Evolutionary conservation across 2,888 invertebrate species (phyloP).

Genomic region (Boloria selene): DNA sequence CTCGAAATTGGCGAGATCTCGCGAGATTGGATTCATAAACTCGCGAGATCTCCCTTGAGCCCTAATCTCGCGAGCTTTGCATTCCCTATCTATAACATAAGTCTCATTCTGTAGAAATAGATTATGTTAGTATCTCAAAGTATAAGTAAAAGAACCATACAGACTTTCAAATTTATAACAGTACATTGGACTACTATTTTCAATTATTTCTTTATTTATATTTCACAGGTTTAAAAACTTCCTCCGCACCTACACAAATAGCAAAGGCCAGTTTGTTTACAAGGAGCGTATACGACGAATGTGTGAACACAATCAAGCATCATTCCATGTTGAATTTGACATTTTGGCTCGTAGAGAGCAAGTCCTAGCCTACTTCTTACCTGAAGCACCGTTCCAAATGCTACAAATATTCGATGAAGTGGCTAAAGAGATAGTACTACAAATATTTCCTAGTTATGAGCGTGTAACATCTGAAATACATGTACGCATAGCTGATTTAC

Average conservation of each 20-base stretch:
- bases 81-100: too few species aligned
- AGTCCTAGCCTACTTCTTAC: slow-evolving; percentile 97
- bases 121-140: too few species aligned
- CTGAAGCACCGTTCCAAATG: slow-evolving; percentile 98
- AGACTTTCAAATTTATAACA: background rate
- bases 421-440: slow-evolving; percentile 95
- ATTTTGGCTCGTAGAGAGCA: slow-evolving; percentile 95
- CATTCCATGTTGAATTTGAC: slow-evolving; percentile 96
- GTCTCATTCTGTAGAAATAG: too few species aligned
- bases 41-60: too few species aligned
- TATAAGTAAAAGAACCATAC: too few species aligned
- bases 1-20: too few species aligned
- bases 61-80: too few species aligned
- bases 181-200: background rate
- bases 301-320: slow-evolving; percentile 95
- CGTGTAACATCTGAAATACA: slow-evolving; percentile 96
- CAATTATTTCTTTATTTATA: background rate
- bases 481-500: slow-evolving; percentile 96
- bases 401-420: slow-evolving; percentile 97
- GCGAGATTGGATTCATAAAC: too few species aligned
- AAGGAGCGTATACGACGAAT: slow-evolving; percentile 96
- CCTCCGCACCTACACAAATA: slow-evolving; percentile 93
- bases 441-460: slow-evolving; percentile 97
- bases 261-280: slow-evolving; percentile 93
- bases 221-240: slow-evolving; percentile 90